Evolutionary conservation across 2,113 vertebrate species (phyloP).

Genomic region (Coptodon rendalli): DNA sequence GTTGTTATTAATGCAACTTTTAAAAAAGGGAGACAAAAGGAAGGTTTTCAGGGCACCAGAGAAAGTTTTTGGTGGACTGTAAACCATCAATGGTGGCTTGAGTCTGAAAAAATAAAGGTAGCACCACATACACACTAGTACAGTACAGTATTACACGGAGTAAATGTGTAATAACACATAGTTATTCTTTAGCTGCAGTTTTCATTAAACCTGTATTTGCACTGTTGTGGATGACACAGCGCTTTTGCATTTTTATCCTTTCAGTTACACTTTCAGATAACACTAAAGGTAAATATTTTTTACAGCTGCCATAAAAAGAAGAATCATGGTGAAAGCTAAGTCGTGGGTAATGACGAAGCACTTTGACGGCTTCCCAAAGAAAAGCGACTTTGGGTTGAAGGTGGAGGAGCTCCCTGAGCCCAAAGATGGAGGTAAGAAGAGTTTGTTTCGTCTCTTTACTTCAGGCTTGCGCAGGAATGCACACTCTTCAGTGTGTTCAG

Average conservation of each 20-base stretch:
- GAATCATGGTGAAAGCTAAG: conserved; percentile 71
- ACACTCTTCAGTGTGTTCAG: not conserved
- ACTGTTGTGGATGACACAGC: not conserved
- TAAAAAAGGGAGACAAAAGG: not conserved
- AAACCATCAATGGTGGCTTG: not conserved
- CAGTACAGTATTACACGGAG: not conserved
- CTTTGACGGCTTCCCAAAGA: conserved; percentile 80
- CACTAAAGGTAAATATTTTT: not conserved
- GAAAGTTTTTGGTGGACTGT: not conserved
- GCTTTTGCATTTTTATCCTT: not conserved
- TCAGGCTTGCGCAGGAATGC: not conserved
- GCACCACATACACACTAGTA: not conserved
- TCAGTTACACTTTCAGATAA: not conserved
- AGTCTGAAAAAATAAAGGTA: not conserved
- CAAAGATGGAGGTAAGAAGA: conserved; percentile 78
- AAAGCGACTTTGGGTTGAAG: conserved; percentile 79
- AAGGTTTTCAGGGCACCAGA: not conserved
- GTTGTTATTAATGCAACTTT: not conserved
- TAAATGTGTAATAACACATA: not conserved
- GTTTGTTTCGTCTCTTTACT: not conserved
- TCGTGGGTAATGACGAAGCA: conserved; percentile 78
- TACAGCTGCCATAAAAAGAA: not conserved
- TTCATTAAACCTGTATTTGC: not conserved
- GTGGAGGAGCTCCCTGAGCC: conserved; percentile 73
- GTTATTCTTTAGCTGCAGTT: not conserved